Evolutionary conservation across 2,888 invertebrate species (phyloP).

Genomic region (Rugalucina vietnamica): DNA sequence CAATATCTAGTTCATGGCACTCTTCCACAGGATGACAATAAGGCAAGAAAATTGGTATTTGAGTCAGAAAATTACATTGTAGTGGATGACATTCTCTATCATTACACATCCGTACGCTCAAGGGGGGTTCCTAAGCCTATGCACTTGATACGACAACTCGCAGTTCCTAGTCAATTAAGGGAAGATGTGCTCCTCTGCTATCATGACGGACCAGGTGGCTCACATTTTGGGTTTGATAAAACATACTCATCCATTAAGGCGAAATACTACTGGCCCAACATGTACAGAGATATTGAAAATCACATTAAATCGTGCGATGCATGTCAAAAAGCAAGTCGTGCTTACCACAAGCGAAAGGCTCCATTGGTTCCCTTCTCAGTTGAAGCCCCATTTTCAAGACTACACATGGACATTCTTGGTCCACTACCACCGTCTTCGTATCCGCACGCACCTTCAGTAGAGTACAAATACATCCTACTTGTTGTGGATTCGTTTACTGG

Average conservation of each 20-base stretch:
- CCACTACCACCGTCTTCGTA: not conserved
- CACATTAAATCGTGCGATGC: slow-evolving; percentile 23
- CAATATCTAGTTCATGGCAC: slow-evolving; percentile 21
- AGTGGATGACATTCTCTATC: slow-evolving; percentile 42
- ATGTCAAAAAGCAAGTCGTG: slow-evolving; percentile 30
- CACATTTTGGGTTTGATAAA: slow-evolving; percentile 33
- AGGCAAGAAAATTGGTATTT: slow-evolving; percentile 10
- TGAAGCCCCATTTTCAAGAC: slow-evolving; percentile 10
- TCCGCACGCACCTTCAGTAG: not conserved
- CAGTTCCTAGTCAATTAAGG: slow-evolving; percentile 31
- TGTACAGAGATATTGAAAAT: slow-evolving; percentile 32
- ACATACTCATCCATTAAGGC: slow-evolving; percentile 18
- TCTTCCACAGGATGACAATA: slow-evolving; percentile 30
- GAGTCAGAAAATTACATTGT: slow-evolving; percentile 40
- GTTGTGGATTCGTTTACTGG: slow-evolving; percentile 26
- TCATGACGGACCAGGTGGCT: slow-evolving; percentile 44
- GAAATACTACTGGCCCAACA: slow-evolving; percentile 41
- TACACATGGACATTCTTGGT: slow-evolving; percentile 41
- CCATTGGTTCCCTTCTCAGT: slow-evolving; percentile 37
- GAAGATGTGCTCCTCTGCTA: slow-evolving; percentile 39
- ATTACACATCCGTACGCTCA: slow-evolving; percentile 19
- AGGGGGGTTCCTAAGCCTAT: not conserved
- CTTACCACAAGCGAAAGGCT: slow-evolving; percentile 4
- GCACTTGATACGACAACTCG: slow-evolving; percentile 10
- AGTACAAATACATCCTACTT: slow-evolving; percentile 36